Percentiles rank a stretch among this genome's conserved stretches.
These are phyloP conservation scores for Fragariocoptes setiger DNA, from an alignment of 1,140 invertebrate species.

Conservation along the genomic window DNA sequence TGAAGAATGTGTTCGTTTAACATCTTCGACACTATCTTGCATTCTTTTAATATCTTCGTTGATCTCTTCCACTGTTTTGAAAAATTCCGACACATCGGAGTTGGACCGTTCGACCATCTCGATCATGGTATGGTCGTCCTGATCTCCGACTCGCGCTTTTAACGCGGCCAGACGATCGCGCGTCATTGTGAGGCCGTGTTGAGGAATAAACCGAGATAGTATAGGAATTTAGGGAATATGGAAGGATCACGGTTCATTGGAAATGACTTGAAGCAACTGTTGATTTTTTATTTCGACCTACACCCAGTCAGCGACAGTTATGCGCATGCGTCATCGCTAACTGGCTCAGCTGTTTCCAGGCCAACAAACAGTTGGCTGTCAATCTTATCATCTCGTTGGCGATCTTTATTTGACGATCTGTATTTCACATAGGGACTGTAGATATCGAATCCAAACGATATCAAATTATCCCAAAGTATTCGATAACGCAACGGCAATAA, in stretches of 20 bases:
- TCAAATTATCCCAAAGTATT: constrained; percentile 59
- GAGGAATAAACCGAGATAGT: too few relatives aligned
- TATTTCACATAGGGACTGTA: constrained; percentile 74
- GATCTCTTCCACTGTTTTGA: constrained; percentile 23
- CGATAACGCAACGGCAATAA: constrained; percentile 45
- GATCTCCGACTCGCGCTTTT: not conserved
- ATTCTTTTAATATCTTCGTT: constrained; percentile 4
- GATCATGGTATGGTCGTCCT: not conserved
- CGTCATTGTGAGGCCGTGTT: too few relatives aligned
- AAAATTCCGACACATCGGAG: not conserved
- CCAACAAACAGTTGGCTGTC: too few relatives aligned
- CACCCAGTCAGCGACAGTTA: too few relatives aligned
- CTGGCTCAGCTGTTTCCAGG: too few relatives aligned
- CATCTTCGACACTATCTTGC: constrained; percentile 4
- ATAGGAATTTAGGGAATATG: too few relatives aligned
- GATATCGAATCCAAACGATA: constrained; percentile 60
- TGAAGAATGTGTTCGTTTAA: constrained; percentile 4
- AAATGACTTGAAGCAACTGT: too few relatives aligned
- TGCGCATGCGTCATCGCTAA: too few relatives aligned
- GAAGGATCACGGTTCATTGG: too few relatives aligned
- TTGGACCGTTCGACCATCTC: not conserved
- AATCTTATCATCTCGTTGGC: too few relatives aligned
- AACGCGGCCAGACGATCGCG: not conserved
- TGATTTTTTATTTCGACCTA: too few relatives aligned
- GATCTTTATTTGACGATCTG: too few relatives aligned